These are phyloP conservation scores for Phasia obesa DNA, from an alignment of 2,888 invertebrate genomes.

Conservation along the genomic window DNA sequence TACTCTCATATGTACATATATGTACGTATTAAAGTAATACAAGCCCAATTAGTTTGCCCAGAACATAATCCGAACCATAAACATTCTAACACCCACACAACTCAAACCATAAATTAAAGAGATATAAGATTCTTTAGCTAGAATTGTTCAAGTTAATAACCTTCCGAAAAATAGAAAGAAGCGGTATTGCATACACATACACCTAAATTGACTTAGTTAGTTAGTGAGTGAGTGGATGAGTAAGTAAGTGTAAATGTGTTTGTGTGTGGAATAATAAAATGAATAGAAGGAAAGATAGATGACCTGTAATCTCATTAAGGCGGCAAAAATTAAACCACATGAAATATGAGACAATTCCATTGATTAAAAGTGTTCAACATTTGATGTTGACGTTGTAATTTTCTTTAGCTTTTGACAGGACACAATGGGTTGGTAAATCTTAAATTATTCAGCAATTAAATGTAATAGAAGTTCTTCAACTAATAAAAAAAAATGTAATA, in stretches of 20 bases:
- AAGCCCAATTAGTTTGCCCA: conserved; percentile 64
- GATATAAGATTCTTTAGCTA: conserved; percentile 21
- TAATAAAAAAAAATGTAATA: too few species aligned
- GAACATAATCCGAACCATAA: conserved; percentile 61
- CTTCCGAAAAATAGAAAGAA: background rate
- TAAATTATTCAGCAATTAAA: background rate
- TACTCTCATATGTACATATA: background rate
- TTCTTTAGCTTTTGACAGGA: background rate
- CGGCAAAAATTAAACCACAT: conserved; percentile 68
- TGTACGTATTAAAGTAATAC: conserved; percentile 32
- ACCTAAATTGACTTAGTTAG: background rate
- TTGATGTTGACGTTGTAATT: conserved; percentile 37
- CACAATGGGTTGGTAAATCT: background rate
- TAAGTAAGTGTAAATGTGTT: background rate
- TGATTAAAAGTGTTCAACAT: conserved; percentile 60
- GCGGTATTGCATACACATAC: background rate
- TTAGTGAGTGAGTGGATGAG: background rate
- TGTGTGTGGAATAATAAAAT: conserved; percentile 15
- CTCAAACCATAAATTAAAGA: conserved; percentile 24
- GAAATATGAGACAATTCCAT: conserved; percentile 59
- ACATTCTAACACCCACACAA: conserved; percentile 28
- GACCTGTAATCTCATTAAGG: conserved; percentile 67
- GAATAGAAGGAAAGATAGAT: conserved; percentile 53
- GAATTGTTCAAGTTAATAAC: conserved; percentile 39
- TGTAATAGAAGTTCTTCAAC: background rate